phyloP scores from a whole-genome alignment of 2,797 vertebrate genomes.

The Tenualosa thibaudeaui region DNA sequence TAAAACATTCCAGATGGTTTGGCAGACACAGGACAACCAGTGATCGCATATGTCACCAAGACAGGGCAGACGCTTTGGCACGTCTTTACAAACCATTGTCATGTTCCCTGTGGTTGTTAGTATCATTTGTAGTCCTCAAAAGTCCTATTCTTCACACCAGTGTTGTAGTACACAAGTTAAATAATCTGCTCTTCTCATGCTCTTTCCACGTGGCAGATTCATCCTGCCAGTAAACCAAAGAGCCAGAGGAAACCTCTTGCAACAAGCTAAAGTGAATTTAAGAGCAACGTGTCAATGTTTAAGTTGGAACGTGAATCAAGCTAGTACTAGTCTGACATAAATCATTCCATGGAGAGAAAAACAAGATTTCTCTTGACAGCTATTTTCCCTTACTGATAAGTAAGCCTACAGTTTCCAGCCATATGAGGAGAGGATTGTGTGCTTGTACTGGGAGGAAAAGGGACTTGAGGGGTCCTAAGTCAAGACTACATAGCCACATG shows the following conservation, averaged over 20 bases:
- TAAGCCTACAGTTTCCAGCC: background rate
- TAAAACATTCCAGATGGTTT: conserved; percentile 14
- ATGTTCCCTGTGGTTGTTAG: background rate
- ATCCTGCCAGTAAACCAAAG: background rate
- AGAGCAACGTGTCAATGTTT: background rate
- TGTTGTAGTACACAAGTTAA: background rate
- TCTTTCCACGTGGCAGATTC: background rate
- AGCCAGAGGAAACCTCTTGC: background rate
- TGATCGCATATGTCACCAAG: conserved; percentile 14
- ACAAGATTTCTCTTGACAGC: background rate
- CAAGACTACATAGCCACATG: background rate
- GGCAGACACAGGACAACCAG: conserved; percentile 9
- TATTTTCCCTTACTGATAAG: conserved; percentile 1
- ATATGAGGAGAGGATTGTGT: background rate
- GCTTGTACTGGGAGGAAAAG: background rate
- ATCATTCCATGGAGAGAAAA: background rate
- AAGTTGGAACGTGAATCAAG: background rate
- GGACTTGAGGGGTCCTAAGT: background rate
- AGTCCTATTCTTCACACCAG: background rate
- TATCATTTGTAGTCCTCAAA: background rate
- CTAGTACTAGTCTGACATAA: background rate
- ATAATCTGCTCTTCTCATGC: background rate
- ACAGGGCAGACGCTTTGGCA: background rate
- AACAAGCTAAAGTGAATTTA: background rate
- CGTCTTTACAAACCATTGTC: background rate